Evolutionary conservation across 2,797 vertebrate species (phyloP), one percentile per base, ranked within the genome.

Genomic region (Acridotheres tristis): DNA sequence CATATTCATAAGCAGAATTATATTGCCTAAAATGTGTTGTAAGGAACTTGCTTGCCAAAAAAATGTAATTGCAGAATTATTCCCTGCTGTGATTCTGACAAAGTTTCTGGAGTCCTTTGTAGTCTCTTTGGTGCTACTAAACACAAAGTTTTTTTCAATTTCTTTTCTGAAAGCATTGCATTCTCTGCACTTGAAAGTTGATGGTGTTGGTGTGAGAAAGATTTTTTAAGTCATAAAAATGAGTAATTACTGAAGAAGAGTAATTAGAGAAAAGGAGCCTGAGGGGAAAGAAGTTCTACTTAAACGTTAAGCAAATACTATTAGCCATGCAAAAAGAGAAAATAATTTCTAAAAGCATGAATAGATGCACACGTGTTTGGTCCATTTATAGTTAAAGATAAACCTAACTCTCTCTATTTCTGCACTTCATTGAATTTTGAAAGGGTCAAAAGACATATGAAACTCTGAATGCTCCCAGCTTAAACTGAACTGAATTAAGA

Each of bases 231-330:
- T 90, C 69, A n/a, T 76, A 94, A 92, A 92, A 94, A 84, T 65
- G 67, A 84, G 89, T 96, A 95, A 94, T 96, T 94, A 92, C 91
- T 86, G 68, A 89, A 93, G 85, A 93, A 88, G 74, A 90, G 67
- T 96, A 94, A 97, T 95, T 96, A 95, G 78, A 85, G 78, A 85
- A 85, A 91, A 91, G 91, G 80, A 95, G 79, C 79, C 93, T 96
- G 81, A 95, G 85, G 94, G 83, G 82, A 91, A 95, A 95, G 78
- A 93, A 91, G 95, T 86, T 95, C 91, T 96, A 91, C 83, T 94
- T 93, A 94, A 94, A 85, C 65, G 40, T 90, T 73, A 89, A 78
- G 88, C 77, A 75, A 96, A 74, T 88, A 75, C 34, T 27, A 51
- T 94, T 91, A 95, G 40, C 72, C 69, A 42, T 72, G 69, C 76